Conservation (phyloP, 1,140 invertebrate species). For the Sinella curviseta region DNA sequence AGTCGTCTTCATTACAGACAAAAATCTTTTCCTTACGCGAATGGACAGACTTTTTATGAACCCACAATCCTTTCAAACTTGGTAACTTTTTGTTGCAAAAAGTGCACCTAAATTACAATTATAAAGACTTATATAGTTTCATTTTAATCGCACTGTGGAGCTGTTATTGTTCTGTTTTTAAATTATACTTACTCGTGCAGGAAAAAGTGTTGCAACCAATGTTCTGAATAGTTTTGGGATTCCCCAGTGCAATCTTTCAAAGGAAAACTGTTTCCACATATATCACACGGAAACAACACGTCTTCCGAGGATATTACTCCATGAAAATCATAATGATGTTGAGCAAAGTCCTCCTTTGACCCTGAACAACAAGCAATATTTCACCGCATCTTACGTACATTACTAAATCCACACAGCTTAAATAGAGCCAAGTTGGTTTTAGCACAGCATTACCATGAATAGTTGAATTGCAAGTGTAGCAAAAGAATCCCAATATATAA, state of each 20-base stretch:
- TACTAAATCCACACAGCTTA: background rate
- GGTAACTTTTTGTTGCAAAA: slow-evolving; percentile 39
- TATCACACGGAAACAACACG: slow-evolving; percentile 41
- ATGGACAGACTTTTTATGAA: slow-evolving; percentile 42
- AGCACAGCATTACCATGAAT: slow-evolving; percentile 34
- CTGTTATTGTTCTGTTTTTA: background rate
- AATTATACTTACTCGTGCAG: slow-evolving; percentile 36
- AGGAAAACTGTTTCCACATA: slow-evolving; percentile 36
- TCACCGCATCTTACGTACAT: background rate
- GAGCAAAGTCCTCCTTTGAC: slow-evolving; percentile 18
- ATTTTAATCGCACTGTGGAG: background rate
- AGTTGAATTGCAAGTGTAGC: slow-evolving; percentile 36
- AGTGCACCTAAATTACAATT: slow-evolving; percentile 30
- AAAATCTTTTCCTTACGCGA: slow-evolving; percentile 16
- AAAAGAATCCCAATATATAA: slow-evolving; percentile 37
- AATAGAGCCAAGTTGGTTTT: background rate
- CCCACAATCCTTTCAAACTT: slow-evolving; percentile 42
- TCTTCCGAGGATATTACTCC: slow-evolving; percentile 29
- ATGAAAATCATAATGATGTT: slow-evolving; percentile 35
- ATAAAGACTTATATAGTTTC: background rate
- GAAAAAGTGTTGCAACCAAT: slow-evolving; percentile 46
- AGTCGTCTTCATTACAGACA: slow-evolving; percentile 11
- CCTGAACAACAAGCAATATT: background rate
- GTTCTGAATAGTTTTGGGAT: slow-evolving; percentile 37
- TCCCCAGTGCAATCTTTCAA: slow-evolving; percentile 15